These are phyloP conservation scores for Capromys pilorides DNA, from an alignment of 2,797 vertebrate species.

Conservation along the genomic window DNA sequence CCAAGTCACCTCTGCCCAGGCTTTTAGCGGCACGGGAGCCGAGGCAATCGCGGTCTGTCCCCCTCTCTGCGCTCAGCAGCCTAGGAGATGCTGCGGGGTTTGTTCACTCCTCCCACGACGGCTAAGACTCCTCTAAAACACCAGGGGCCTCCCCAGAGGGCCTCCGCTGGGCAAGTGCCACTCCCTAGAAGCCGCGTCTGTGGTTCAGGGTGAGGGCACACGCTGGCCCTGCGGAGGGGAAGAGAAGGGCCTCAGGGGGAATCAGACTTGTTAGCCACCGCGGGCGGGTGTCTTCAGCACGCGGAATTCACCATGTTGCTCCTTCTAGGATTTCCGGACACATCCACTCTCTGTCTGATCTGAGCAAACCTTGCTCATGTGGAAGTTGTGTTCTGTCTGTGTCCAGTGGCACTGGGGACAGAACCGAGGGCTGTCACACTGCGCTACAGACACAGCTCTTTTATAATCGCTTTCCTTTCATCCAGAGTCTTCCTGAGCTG, in stretches of 20 bases:
- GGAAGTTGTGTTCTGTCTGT: not conserved
- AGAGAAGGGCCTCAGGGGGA: not conserved
- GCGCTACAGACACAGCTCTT: not conserved
- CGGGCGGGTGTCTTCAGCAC: not conserved
- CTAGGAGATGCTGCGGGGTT: not conserved
- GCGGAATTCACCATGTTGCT: rapidly evolving
- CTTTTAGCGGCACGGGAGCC: not conserved
- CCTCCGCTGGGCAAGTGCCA: not conserved
- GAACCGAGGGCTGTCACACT: not conserved
- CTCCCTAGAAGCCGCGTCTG: not conserved
- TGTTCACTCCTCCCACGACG: not conserved
- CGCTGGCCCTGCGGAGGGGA: not conserved
- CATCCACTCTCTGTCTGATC: not conserved
- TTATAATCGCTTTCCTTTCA: not conserved
- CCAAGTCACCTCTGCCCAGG: not conserved
- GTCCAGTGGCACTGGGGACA: not conserved
- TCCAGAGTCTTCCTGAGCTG: not conserved
- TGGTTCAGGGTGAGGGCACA: not conserved
- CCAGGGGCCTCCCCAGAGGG: not conserved
- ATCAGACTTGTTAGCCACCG: not conserved
- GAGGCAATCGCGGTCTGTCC: not conserved
- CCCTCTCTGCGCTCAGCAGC: not conserved
- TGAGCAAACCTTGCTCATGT: not conserved
- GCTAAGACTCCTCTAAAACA: not conserved
- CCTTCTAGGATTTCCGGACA: not conserved